Evolutionary conservation across 2,888 invertebrate genomes (phyloP).

Genomic region (Agrilus cyanescens): DNA sequence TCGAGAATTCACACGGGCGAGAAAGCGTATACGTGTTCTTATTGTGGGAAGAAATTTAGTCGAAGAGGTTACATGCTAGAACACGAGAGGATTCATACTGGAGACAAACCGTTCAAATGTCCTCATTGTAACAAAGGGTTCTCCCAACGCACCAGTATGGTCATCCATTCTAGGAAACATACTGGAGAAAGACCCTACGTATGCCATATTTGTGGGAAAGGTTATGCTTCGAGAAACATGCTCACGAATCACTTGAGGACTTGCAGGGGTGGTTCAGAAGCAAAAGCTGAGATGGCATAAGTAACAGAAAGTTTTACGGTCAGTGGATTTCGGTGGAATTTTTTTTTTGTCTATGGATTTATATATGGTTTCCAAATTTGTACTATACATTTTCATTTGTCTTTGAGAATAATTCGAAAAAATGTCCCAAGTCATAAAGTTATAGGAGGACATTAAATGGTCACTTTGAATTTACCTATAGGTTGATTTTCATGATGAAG

Average conservation of each 20-base stretch:
- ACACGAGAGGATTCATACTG: conserved; percentile 5
- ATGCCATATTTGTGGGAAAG: conserved; percentile 11
- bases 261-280: conserved; percentile 36
- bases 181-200: neutral
- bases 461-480: too few species aligned
- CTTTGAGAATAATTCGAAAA: too few species aligned
- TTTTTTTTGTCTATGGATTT: too few species aligned
- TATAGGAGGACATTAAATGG: too few species aligned
- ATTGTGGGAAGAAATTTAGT: conserved; percentile 1
- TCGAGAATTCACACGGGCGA: conserved; percentile 1
- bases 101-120: conserved; percentile 2
- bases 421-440: too few species aligned
- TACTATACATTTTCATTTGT: too few species aligned
- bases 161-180: neutral
- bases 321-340: too few species aligned
- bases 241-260: conserved; percentile 40
- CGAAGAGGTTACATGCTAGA: neutral
- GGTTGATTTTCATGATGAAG: too few species aligned
- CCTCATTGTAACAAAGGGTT: conserved; percentile 1
- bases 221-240: conserved; percentile 36
- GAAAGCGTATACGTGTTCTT: neutral
- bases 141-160: conserved; percentile 1
- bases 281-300: too few species aligned
- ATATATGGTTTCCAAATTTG: too few species aligned
- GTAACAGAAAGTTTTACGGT: too few species aligned